These are phyloP conservation scores for Sylvicola cinctus DNA, from an alignment of 2,888 invertebrate species.

Conservation along the genomic window DNA sequence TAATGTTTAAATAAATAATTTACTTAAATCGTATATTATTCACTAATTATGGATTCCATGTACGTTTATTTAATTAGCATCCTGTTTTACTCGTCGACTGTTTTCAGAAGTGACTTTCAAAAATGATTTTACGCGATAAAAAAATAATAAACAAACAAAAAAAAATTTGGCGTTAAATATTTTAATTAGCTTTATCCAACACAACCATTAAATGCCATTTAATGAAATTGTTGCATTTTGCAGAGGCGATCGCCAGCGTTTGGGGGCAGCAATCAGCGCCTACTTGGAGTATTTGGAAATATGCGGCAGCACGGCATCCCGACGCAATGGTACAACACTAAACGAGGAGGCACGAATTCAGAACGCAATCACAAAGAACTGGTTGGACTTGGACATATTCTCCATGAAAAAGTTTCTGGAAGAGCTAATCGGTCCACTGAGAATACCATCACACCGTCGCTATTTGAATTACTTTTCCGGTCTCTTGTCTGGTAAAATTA, in stretches of 20 bases:
- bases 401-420: constrained; percentile 84
- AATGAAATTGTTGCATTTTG: constrained; percentile 11
- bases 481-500: constrained; percentile 67
- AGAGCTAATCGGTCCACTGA: constrained; percentile 48
- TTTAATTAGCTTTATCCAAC: background rate
- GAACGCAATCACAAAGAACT: constrained; percentile 12
- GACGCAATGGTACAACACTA: constrained; percentile 17
- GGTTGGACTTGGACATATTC: constrained; percentile 71
- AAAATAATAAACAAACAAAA: no score
- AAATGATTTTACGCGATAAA: no score
- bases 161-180: no score
- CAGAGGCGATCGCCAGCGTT: constrained; percentile 66
- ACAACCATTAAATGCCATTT: background rate
- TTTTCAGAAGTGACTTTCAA: no score
- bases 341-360: constrained; percentile 12
- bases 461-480: constrained; percentile 87
- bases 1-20: no score
- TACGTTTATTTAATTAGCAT: no score
- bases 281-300: constrained; percentile 90
- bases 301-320: constrained; percentile 35
- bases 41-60: no score
- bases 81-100: no score
- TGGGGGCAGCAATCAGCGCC: constrained; percentile 74
- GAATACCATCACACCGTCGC: constrained; percentile 57
- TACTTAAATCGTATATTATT: no score